phyloP scores from a whole-genome alignment of 2,888 invertebrate species.

The Cataglyphis rosenhaueri region DNA sequence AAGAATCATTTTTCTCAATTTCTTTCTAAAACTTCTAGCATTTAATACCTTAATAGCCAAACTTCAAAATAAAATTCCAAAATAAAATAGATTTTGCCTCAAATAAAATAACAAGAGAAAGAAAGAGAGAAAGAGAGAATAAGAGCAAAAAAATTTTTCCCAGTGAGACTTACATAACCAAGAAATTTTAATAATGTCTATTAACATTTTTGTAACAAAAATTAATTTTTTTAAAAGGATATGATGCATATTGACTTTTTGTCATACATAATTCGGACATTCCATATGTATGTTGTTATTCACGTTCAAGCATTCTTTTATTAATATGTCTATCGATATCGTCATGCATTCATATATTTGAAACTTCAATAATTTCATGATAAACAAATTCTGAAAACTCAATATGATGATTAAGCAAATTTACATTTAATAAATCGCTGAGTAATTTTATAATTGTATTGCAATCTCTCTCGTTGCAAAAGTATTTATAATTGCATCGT shows the following conservation, averaged over 20 bases:
- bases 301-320: conserved; percentile 8
- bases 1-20: conserved; percentile 23
- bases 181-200: not conserved
- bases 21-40: not conserved
- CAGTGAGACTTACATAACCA: not conserved
- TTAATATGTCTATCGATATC: conserved; percentile 7
- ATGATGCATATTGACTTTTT: not conserved
- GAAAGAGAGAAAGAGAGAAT: not conserved
- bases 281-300: conserved; percentile 9
- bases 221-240: not conserved
- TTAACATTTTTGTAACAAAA: conserved; percentile 9
- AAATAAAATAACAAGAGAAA: not conserved
- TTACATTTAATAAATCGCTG: conserved; percentile 44
- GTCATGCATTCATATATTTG: conserved; percentile 6
- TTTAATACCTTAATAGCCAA: not conserved
- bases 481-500: conserved; percentile 31
- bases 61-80: not conserved
- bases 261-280: not conserved
- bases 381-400: conserved; percentile 38
- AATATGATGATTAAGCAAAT: conserved; percentile 38
- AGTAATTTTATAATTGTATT: conserved; percentile 22
- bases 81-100: not conserved
- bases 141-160: not conserved
- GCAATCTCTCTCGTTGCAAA: conserved; percentile 2
- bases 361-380: conserved; percentile 45